These are phyloP conservation scores for Anoplolepis gracilipes DNA, from an alignment of 1,140 invertebrate species.

Conservation along the genomic window DNA sequence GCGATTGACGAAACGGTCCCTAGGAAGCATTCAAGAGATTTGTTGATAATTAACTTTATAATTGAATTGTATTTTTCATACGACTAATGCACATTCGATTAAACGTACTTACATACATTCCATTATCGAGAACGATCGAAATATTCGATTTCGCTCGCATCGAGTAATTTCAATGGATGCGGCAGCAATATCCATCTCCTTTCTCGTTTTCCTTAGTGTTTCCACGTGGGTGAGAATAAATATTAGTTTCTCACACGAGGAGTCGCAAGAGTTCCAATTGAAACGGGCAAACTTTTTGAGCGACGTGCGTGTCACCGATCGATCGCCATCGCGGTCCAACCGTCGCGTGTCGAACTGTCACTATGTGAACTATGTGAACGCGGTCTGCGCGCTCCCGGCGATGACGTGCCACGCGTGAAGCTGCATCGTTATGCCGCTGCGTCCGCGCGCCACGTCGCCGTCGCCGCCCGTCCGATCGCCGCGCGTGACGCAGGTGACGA, in stretches of 20 bases:
- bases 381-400: constrained; percentile 2
- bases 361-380: constrained; percentile 49
- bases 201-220: constrained; percentile 8
- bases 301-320: constrained; percentile 16
- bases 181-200: constrained; percentile 29
- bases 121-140: not conserved
- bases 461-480: not conserved
- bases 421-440: constrained; percentile 18
- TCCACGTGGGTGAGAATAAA: constrained; percentile 38
- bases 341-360: constrained; percentile 30
- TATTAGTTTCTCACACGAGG: constrained; percentile 19
- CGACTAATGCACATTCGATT: not conserved
- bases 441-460: not conserved
- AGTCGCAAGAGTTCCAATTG: not conserved
- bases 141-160: not conserved
- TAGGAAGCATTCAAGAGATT: not conserved
- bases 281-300: constrained; percentile 13
- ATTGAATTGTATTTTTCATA: no score
- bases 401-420: constrained; percentile 36
- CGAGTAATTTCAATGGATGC: not conserved
- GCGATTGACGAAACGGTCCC: not conserved
- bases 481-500: constrained; percentile 1
- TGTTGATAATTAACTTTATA: not conserved
- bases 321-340: not conserved
- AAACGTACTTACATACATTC: not conserved